These are phyloP conservation scores for Pteropus rufus DNA, from an alignment of 2,797 vertebrate genomes.

Conservation along the genomic window DNA sequence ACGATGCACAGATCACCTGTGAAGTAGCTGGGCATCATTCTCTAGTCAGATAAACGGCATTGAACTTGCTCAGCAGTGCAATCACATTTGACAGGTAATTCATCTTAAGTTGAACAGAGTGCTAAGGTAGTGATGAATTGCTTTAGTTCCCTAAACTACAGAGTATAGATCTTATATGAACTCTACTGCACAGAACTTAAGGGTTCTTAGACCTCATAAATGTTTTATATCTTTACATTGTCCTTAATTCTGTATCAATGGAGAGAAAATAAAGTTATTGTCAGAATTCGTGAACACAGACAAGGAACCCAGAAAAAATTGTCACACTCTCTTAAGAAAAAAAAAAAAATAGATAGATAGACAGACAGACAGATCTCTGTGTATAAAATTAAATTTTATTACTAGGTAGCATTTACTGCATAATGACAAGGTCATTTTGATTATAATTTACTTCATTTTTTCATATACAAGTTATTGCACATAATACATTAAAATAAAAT, in stretches of 20 bases:
- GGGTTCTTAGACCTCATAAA: neutral
- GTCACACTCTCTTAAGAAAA: neutral
- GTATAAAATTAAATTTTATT: conserved; percentile 53
- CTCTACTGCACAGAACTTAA: neutral
- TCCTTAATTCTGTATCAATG: conserved; percentile 42
- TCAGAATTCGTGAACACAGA: neutral
- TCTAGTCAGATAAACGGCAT: neutral
- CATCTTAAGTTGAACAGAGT: conserved; percentile 50
- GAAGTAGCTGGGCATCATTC: neutral
- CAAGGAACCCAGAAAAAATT: conserved; percentile 18
- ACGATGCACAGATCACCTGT: conserved; percentile 26
- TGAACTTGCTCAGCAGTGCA: conserved; percentile 1
- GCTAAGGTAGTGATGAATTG: conserved; percentile 24
- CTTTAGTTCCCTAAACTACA: conserved; percentile 42
- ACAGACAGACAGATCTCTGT: too few species aligned
- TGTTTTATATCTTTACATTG: conserved; percentile 42
- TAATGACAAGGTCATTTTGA: neutral
- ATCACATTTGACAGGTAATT: neutral
- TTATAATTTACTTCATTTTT: conserved; percentile 17
- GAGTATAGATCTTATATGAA: conserved; percentile 15
- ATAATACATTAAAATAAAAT: neutral
- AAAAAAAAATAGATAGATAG: too few species aligned
- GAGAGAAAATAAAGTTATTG: conserved; percentile 57
- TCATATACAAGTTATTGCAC: neutral
- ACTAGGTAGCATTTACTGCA: conserved; percentile 16